These are phyloP conservation scores for Mystacornis crossleyi DNA, from an alignment of 2,113 vertebrate genomes.

Conservation along the genomic window DNA sequence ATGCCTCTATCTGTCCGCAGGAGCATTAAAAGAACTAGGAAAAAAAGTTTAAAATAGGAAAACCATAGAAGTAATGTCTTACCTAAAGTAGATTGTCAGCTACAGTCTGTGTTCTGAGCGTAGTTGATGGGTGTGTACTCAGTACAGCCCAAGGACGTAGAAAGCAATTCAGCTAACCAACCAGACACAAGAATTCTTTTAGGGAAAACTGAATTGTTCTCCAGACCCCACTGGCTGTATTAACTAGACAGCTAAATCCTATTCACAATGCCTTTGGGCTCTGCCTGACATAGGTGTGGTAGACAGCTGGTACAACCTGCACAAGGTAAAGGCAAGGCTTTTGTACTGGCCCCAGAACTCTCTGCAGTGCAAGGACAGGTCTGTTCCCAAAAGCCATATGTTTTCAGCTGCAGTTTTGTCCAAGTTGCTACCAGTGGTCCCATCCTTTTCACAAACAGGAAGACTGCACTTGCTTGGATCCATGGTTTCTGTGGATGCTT, in stretches of 20 bases:
- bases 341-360: not conserved
- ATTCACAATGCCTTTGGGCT: not conserved
- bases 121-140: not conserved
- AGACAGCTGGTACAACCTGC: not conserved
- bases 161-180: not conserved
- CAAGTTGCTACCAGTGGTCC: not conserved
- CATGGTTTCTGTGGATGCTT: not conserved
- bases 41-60: not conserved
- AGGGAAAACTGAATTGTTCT: not conserved
- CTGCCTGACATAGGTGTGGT: not conserved
- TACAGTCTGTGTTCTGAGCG: not conserved
- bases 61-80: not conserved
- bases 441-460: not conserved
- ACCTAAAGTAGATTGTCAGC: not conserved
- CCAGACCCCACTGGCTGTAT: not conserved
- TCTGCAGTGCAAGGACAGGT: not conserved
- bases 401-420: not conserved
- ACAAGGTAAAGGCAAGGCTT: not conserved
- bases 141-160: not conserved
- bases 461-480: not conserved
- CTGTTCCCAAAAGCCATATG: not conserved
- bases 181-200: not conserved
- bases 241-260: not conserved
- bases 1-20: not conserved
- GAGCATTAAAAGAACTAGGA: not conserved